Evolutionary conservation across 2,888 invertebrate species (phyloP), one percentile per base, ranked within the genome.

Genomic region (Muschampia plurimacula): DNA sequence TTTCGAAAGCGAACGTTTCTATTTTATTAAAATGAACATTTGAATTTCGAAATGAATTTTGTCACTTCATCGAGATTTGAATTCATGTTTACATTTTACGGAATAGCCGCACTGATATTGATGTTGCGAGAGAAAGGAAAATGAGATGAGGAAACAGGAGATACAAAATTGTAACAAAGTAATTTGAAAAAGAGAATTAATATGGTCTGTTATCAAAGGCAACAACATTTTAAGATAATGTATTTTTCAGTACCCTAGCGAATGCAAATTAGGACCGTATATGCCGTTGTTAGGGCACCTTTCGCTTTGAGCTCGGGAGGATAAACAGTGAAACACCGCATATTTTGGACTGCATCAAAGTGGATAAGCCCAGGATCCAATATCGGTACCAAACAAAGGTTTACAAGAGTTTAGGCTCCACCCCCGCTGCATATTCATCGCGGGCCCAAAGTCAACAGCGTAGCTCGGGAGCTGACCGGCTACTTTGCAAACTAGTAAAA

Each of bases 361-460:
- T 84, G 86, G 81, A 82, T 87, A 88, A 88, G 86, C 86, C 87
- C 76, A 80, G 88, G 87, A 90, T 88, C 92, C 93, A 93, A 92
- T 93, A 92, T 92, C 88, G 91, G 83, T 74, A 83, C 81, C 90
- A 89, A 90, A 92, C 92, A 93, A 92, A 92, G 92, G 90, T 90
- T 90, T 91, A 93, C 93, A 92, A 91, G 93, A 93, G 93, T 93
- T 93, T 89, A 86, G 87, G 85, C 82, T 87, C 87, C 92, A 90
- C 93, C 93, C 78, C 81, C 86, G 82, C 90, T 93, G 92, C 93
- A 93, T 93, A 93, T 93, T 93, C 93, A 93, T 90, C 89, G 86
- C 80, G 85, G 87, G 84, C 76, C 84, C 77, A 86, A 79, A 87
- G 88, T 89, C 89, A 89, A 89, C 88, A 88, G 28, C 52, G 15